Conservation (phyloP, 2,797 vertebrate species). For the Tokudaia tokunoshimensis region DNA sequence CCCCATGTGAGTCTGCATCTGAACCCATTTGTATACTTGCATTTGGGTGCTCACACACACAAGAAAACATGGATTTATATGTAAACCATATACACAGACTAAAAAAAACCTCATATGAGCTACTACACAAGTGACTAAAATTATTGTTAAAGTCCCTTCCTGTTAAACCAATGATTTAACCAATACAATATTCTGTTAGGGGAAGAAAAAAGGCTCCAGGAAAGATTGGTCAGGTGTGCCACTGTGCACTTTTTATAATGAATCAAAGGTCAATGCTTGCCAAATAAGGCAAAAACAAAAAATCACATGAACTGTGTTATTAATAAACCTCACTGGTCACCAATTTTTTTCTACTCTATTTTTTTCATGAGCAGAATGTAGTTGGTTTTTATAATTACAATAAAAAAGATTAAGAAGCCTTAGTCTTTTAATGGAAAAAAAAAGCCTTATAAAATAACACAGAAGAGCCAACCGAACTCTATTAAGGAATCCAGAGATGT, state of each 20-base stretch:
- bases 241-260: neutral
- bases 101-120: neutral
- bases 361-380: neutral
- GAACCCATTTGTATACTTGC: neutral
- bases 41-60: neutral
- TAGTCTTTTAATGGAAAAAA: slow-evolving; percentile 19
- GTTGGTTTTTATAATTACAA: slow-evolving; percentile 60
- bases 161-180: neutral
- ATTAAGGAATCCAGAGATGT: slow-evolving; percentile 51
- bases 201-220: neutral
- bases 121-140: neutral
- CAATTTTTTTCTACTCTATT: neutral
- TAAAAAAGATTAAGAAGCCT: slow-evolving; percentile 4
- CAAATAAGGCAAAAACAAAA: neutral
- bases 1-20: neutral
- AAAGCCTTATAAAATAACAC: slow-evolving; percentile 32
- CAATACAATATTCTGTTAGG: neutral
- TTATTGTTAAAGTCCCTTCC: slow-evolving; percentile 7
- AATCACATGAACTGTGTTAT: neutral
- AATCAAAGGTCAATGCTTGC: slow-evolving; percentile 6
- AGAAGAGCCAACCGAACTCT: neutral
- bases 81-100: neutral
- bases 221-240: slow-evolving; percentile 16
- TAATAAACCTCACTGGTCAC: neutral
- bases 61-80: neutral